Base-by-base conservation (phyloP, 2,888 invertebrate species). In the Phalera bucephala region DNA sequence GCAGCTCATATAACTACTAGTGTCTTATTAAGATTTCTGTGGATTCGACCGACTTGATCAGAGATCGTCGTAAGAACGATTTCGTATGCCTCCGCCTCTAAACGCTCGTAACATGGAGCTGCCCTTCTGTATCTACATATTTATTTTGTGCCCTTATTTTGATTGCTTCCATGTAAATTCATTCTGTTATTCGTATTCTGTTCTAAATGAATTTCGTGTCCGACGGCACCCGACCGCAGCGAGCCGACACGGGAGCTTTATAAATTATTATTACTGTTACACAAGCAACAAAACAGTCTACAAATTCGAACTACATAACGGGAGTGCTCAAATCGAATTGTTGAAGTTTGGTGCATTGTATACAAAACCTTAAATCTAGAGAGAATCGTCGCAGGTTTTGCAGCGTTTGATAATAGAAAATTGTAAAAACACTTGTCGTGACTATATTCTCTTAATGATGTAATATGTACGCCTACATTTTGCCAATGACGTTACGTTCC, bases 151-250 rank as follows among this genome's bases (percentile, higher is more conserved):
- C n/a, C n/a, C n/a, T n/a, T n/a, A 73, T 75, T 80, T 71, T 78
- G 81, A 82, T 80, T 81, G 73, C 78, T 77, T 72, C 72, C 75
- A 80, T 81, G 80, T 79, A 79, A 79, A 83, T 76, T 72, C 67
- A 64, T 56, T 59, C 55, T 60, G 72, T 70, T 72, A 74, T 78
- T 76, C 75, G 67, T 69, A 72, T 80, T 79, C 68, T 52, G 62
- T 58, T 71, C 71, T 67, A 77, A 82, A 80, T 80, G 74, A 80
- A 80, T 77, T 76, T 69, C 60, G 65, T 68, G 73, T 71, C 76
- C 64, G 63, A 59, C 67, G 67, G 63, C 70, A 68, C 61, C 65
- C 70, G 59, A 63, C 74, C 72, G 71, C 73, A 64, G 57, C 59
- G 60, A 53, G 45, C 61, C 68, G 62, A 65, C 77, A 74, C 71